These are phyloP conservation scores for Rhabdomys pumilio DNA, from an alignment of 2,797 vertebrate genomes.

Conservation along the genomic window DNA sequence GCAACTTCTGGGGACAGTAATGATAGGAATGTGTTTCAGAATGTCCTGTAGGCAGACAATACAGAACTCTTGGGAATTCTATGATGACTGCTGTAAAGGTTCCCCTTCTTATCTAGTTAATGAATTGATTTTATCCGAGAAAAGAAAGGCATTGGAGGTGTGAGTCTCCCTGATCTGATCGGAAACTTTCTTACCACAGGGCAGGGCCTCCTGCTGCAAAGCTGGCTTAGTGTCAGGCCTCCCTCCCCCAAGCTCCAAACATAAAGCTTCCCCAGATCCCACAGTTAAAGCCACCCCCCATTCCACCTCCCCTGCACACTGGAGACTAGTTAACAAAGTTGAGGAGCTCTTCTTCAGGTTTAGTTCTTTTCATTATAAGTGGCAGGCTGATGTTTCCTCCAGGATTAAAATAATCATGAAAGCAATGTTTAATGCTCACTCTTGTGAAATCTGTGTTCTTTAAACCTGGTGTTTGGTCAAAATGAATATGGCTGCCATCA, in stretches of 20 bases:
- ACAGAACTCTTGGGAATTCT: neutral
- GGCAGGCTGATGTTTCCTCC: neutral
- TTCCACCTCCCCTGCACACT: accelerated
- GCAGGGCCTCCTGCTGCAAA: neutral
- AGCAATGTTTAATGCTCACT: neutral
- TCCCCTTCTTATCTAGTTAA: neutral
- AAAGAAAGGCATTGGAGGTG: neutral
- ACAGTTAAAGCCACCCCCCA: neutral
- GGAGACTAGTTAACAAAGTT: neutral
- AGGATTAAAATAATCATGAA: constrained; percentile 25
- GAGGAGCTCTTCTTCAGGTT: neutral
- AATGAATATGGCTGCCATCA: neutral
- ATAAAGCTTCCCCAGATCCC: neutral
- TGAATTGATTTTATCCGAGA: constrained; percentile 4
- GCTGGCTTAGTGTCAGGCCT: accelerated
- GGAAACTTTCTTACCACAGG: neutral
- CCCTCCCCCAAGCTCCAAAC: neutral
- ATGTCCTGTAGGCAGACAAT: neutral
- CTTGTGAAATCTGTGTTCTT: neutral
- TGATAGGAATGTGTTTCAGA: neutral
- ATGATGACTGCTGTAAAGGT: neutral
- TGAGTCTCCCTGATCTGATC: neutral
- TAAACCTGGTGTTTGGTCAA: neutral
- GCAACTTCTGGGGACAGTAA: neutral
- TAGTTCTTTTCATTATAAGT: neutral